A percentile compares a stretch with the other conserved stretches of the same genome.
These are phyloP conservation scores for Eulemur rufifrons DNA, from an alignment of 2,113 vertebrate species.

Conservation along the genomic window DNA sequence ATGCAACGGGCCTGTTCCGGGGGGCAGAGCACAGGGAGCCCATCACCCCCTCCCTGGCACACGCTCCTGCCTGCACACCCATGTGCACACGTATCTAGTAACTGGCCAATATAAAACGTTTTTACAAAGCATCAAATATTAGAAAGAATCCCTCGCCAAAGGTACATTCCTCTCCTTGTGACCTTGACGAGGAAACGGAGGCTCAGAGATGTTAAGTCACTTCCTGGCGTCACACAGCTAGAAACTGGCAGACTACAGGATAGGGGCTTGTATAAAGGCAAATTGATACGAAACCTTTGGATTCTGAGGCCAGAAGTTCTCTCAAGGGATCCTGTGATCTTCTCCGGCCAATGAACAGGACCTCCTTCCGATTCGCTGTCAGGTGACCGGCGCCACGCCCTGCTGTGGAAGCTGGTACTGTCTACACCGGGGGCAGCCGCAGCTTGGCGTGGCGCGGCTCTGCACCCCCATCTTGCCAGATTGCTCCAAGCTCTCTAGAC, in stretches of 20 bases:
- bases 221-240: neutral
- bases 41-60: rapidly evolving
- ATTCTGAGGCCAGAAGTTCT: neutral
- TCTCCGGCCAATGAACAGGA: neutral
- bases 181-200: neutral
- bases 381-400: rapidly evolving
- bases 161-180: neutral
- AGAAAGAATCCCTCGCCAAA: neutral
- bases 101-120: neutral
- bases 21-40: rapidly evolving
- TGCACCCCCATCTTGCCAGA: neutral
- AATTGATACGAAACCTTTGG: neutral
- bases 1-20: rapidly evolving
- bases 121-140: neutral
- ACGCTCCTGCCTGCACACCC: rapidly evolving
- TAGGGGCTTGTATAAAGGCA: neutral
- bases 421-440: neutral
- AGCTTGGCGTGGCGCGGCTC: neutral
- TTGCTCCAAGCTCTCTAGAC: neutral
- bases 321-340: neutral
- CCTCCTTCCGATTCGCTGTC: neutral
- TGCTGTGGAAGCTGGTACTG: neutral
- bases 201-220: neutral
- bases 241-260: neutral
- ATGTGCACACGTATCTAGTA: neutral